These are phyloP conservation scores for Cyanoderma ruficeps DNA, from an alignment of 2,113 vertebrate genomes.

Conservation along the genomic window DNA sequence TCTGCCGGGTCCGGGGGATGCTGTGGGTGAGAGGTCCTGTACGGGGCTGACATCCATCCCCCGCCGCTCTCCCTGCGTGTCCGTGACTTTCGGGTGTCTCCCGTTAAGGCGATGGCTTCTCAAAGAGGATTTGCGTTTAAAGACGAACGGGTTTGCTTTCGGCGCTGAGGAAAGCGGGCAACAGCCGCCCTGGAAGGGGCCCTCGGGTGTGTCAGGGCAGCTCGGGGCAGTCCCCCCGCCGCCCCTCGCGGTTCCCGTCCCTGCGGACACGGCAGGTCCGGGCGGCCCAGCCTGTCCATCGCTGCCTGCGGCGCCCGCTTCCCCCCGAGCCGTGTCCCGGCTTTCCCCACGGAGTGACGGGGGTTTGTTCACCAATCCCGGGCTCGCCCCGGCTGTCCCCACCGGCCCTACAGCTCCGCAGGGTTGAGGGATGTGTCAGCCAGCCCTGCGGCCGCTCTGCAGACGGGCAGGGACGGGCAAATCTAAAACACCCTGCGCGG, in stretches of 20 bases:
- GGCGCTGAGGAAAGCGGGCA: neutral
- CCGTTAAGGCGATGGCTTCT: neutral
- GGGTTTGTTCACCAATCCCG: neutral
- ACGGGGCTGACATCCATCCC: neutral
- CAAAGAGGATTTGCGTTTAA: neutral
- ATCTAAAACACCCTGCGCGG: neutral
- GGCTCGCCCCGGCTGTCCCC: neutral
- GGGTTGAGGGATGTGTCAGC: neutral
- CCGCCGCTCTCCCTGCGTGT: neutral
- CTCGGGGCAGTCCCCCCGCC: neutral
- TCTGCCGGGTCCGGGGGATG: neutral
- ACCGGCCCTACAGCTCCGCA: neutral
- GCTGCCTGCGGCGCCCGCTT: neutral
- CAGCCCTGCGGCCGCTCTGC: neutral
- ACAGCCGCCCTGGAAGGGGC: rapidly evolving
- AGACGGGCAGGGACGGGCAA: neutral
- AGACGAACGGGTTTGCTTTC: neutral
- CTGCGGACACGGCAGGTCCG: neutral
- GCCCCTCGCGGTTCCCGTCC: neutral
- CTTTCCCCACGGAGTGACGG: rapidly evolving
- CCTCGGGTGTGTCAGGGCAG: rapidly evolving
- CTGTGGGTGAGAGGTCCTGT: neutral
- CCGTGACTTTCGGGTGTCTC: neutral
- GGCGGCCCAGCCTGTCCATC: rapidly evolving
- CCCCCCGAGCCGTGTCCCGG: neutral